Conservation (phyloP, 2,113 vertebrate genomes). For the Romanogobio albipinnatus region DNA sequence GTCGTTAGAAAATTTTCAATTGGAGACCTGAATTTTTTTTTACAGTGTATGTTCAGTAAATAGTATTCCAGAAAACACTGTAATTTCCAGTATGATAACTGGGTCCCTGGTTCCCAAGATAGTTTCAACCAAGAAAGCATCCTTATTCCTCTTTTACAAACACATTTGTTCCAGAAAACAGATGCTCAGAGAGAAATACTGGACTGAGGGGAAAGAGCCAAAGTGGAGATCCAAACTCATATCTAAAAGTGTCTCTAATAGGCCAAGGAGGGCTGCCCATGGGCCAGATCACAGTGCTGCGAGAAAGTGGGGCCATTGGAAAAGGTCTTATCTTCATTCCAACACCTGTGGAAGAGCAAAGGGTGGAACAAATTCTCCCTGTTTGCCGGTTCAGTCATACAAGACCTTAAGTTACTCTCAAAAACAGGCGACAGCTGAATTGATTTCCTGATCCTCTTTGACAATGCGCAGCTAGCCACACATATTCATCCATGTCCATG, state of each 20-base stretch:
- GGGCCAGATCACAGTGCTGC: conserved; percentile 18
- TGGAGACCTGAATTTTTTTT: too few species aligned
- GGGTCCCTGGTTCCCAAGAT: not conserved
- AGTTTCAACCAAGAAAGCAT: not conserved
- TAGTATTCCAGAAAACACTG: not conserved
- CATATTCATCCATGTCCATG: not conserved
- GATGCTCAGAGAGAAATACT: not conserved
- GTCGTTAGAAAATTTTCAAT: too few species aligned
- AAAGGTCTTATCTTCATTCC: conserved; percentile 53
- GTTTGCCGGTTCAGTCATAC: conserved; percentile 24
- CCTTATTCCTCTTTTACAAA: not conserved
- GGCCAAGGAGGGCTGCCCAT: conserved; percentile 12
- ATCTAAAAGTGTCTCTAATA: conserved; percentile 45
- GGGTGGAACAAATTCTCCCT: conserved; percentile 43
- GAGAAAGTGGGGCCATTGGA: conserved; percentile 14
- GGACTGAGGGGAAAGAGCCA: conserved; percentile 2
- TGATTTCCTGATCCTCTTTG: conserved; percentile 16
- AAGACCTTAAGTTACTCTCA: conserved; percentile 26
- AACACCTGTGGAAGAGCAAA: conserved; percentile 52
- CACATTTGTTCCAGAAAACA: conserved; percentile 14
- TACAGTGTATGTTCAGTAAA: not conserved
- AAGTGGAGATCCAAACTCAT: conserved; percentile 23
- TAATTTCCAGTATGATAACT: not conserved
- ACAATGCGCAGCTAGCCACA: conserved; percentile 12
- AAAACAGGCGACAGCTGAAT: conserved; percentile 21